A percentile compares a stretch with the other conserved stretches of the same genome.
Evolutionary conservation across 92 coral and sea anemone genomes (phyloP).

Genomic region (Zoanthus solanderi): DNA sequence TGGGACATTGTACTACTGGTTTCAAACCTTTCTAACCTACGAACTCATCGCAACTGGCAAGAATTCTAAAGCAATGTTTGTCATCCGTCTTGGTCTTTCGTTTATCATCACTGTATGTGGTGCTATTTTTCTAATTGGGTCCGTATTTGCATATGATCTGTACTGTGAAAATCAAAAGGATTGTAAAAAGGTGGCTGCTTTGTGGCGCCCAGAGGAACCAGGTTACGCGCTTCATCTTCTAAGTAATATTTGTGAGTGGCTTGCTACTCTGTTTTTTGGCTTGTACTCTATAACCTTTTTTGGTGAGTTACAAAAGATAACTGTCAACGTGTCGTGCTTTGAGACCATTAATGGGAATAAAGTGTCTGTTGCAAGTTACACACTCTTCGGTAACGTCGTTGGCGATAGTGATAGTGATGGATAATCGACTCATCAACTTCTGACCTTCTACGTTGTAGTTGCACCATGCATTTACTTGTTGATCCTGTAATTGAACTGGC

Average conservation of each 20-base stretch:
- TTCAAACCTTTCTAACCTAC: conserved; percentile 87
- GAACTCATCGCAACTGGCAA: conserved; percentile 52
- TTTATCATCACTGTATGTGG: conserved; percentile 40
- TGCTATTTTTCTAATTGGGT: conserved; percentile 41
- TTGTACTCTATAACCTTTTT: conserved; percentile 75
- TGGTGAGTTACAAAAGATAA: conserved; percentile 84
- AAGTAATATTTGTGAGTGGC: conserved; percentile 91
- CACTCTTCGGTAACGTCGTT: background rate
- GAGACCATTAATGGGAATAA: background rate
- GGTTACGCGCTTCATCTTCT: conserved; percentile 80
- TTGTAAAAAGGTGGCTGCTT: conserved; percentile 20
- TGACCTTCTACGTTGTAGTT: too few relatives aligned
- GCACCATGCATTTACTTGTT: too few relatives aligned
- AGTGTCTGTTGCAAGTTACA: background rate
- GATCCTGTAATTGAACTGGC: too few relatives aligned
- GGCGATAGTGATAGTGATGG: conserved; percentile 25
- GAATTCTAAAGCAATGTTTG: conserved; percentile 46
- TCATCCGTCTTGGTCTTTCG: conserved; percentile 52
- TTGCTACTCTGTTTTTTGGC: conserved; percentile 83
- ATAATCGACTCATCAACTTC: too few relatives aligned
- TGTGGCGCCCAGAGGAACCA: conserved; percentile 69
- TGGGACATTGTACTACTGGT: conserved; percentile 85
- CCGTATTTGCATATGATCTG: conserved; percentile 61
- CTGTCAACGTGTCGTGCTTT: conserved; percentile 74
- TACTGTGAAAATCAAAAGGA: conserved; percentile 34